phyloP scores from a whole-genome alignment of 2,888 invertebrate species.

The Drosophila cracens region DNA sequence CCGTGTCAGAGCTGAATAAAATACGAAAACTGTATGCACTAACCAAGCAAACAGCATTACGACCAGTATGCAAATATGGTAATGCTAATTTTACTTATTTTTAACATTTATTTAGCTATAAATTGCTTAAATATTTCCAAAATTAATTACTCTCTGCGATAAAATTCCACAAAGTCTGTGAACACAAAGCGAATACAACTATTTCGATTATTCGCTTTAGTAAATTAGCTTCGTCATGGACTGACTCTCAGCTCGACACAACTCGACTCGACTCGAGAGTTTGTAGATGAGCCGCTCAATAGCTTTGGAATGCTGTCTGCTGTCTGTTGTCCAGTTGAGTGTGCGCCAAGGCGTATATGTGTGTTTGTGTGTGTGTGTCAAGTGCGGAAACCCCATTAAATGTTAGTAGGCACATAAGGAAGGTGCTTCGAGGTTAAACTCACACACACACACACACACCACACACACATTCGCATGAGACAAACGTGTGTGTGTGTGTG shows the following conservation, averaged over 20 bases:
- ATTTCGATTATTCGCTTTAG: slow-evolving; percentile 23
- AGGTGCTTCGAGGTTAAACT: slow-evolving; percentile 41
- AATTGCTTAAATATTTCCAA: not conserved
- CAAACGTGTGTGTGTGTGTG: not conserved
- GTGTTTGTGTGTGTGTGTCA: slow-evolving; percentile 48
- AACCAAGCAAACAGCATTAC: not conserved
- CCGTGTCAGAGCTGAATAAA: not conserved
- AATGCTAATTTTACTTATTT: not conserved
- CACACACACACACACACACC: slow-evolving; percentile 16
- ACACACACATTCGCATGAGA: not conserved
- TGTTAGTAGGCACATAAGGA: slow-evolving; percentile 52
- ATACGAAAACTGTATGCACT: not conserved
- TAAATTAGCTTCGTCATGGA: slow-evolving; percentile 45
- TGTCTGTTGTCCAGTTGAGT: slow-evolving; percentile 27
- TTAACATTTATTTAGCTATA: not conserved
- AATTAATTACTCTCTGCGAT: not conserved
- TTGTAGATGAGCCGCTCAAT: slow-evolving; percentile 47
- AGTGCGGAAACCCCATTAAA: slow-evolving; percentile 78
- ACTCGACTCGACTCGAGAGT: slow-evolving; percentile 21
- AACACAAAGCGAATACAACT: not conserved
- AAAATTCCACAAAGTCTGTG: slow-evolving; percentile 12
- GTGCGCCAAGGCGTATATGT: slow-evolving; percentile 27
- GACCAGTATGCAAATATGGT: slow-evolving; percentile 8
- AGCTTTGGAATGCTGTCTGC: slow-evolving; percentile 35
- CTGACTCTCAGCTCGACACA: slow-evolving; percentile 6